Conservation (phyloP, 1,140 invertebrate genomes). For the Batillaria attramentaria region DNA sequence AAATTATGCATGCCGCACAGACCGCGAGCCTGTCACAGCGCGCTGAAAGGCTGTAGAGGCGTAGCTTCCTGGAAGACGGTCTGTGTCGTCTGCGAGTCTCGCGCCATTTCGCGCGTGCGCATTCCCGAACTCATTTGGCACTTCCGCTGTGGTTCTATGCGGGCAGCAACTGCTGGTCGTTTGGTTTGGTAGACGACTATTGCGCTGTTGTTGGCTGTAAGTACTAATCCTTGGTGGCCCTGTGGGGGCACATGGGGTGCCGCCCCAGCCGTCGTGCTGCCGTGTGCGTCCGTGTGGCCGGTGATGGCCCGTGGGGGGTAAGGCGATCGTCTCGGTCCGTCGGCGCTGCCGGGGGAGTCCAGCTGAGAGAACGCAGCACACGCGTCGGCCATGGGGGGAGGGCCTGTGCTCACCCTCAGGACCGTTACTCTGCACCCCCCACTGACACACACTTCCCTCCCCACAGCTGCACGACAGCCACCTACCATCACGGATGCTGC, state of each 20-base stretch:
- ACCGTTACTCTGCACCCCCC: constrained; percentile 29
- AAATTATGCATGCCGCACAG: too few relatives aligned
- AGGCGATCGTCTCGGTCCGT: not conserved
- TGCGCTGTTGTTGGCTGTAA: too few relatives aligned
- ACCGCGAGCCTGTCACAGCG: too few relatives aligned
- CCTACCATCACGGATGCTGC: constrained; percentile 22
- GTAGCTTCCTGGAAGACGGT: too few relatives aligned
- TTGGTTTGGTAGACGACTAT: too few relatives aligned
- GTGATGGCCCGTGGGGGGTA: constrained; percentile 10
- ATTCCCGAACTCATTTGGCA: too few relatives aligned
- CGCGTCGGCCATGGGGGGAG: not conserved
- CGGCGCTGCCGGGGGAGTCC: not conserved
- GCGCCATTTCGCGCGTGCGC: too few relatives aligned
- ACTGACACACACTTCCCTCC: constrained; percentile 29
- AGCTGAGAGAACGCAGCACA: constrained; percentile 21
- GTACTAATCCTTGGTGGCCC: too few relatives aligned
- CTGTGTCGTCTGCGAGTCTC: too few relatives aligned
- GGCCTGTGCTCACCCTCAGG: not conserved
- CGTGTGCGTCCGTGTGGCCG: constrained; percentile 15
- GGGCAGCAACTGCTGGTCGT: too few relatives aligned
- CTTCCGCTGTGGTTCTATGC: too few relatives aligned
- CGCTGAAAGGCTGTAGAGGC: too few relatives aligned
- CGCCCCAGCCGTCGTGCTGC: constrained; percentile 26
- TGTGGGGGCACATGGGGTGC: constrained; percentile 19
- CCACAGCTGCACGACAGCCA: constrained; percentile 33